A percentile compares a stretch with the other conserved stretches of the same genome.
phyloP scores from a whole-genome alignment of 2,797 vertebrate species.

The Chanos chanos region DNA sequence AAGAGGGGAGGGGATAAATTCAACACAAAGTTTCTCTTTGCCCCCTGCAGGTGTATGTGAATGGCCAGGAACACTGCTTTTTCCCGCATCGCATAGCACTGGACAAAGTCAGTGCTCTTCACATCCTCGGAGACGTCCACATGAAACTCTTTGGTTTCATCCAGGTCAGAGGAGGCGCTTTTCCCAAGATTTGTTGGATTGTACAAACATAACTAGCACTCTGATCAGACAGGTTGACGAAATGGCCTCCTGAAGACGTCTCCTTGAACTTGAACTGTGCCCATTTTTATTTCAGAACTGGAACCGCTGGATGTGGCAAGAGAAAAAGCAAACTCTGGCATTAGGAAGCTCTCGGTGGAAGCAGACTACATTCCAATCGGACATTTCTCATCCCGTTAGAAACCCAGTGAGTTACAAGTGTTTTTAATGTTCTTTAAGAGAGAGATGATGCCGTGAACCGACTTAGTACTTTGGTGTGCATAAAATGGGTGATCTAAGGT shows the following conservation, averaged over 20 bases:
- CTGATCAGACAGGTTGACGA: too few species aligned
- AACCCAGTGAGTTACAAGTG: constrained; percentile 20
- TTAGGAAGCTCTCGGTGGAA: too few species aligned
- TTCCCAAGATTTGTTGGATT: too few species aligned
- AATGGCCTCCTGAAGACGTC: too few species aligned
- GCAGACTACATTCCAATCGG: background rate
- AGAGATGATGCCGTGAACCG: too few species aligned
- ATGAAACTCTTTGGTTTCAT: constrained; percentile 3
- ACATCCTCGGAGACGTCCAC: background rate
- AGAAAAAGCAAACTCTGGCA: background rate
- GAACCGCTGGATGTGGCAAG: background rate
- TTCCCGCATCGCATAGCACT: constrained; percentile 24
- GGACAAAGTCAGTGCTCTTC: constrained; percentile 8
- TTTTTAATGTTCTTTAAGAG: too few species aligned
- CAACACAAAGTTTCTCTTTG: background rate
- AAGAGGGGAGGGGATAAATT: too few species aligned
- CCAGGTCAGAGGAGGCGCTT: constrained; percentile 15
- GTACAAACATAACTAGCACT: too few species aligned
- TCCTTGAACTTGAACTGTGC: too few species aligned
- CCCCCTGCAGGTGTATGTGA: constrained; percentile 17
- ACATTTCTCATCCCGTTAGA: constrained; percentile 11
- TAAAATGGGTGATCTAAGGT: too few species aligned
- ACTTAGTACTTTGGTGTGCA: too few species aligned
- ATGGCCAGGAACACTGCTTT: background rate
- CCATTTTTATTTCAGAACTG: constrained; percentile 16